These are phyloP conservation scores for Sebastes vulpes DNA, from an alignment of 2,797 vertebrate genomes.

Conservation along the genomic window DNA sequence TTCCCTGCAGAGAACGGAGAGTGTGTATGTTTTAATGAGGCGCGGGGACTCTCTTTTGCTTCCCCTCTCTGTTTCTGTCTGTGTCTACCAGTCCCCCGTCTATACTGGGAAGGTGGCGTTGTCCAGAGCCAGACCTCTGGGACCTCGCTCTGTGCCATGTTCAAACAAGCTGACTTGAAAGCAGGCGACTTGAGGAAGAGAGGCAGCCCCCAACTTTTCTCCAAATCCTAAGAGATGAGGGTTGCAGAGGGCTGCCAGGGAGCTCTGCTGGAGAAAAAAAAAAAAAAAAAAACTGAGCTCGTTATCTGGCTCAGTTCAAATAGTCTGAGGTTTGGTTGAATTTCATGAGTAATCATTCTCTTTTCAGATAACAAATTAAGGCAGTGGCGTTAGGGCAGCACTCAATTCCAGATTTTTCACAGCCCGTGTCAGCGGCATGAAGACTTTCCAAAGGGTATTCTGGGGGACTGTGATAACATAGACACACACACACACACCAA, in stretches of 20 bases:
- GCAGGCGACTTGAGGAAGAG: conserved; percentile 66
- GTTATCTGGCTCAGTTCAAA: conserved; percentile 82
- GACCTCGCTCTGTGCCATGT: conserved; percentile 62
- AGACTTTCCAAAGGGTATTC: conserved; percentile 79
- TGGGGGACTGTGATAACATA: conserved; percentile 77
- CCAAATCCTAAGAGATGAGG: conserved; percentile 76
- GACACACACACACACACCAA: conserved; percentile 33
- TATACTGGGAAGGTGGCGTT: conserved; percentile 57
- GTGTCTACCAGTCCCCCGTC: conserved; percentile 37
- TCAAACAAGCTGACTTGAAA: conserved; percentile 78
- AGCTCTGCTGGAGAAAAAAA: conserved; percentile 48
- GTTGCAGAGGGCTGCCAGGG: conserved; percentile 66
- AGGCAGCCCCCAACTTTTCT: conserved; percentile 67
- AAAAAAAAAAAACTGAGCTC: conserved; percentile 54
- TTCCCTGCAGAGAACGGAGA: conserved; percentile 60
- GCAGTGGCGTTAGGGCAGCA: conserved; percentile 70
- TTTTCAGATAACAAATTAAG: conserved; percentile 83
- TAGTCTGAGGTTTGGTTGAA: conserved; percentile 78
- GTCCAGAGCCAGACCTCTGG: conserved; percentile 67
- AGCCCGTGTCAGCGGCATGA: conserved; percentile 64
- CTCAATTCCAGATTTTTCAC: conserved; percentile 75
- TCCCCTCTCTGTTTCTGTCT: conserved; percentile 38
- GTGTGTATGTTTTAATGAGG: conserved; percentile 79
- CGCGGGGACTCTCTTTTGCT: neutral
- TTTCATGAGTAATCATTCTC: conserved; percentile 85